Base-by-base conservation (phyloP, 2,113 vertebrate species). In the Pangasianodon gigas region DNA sequence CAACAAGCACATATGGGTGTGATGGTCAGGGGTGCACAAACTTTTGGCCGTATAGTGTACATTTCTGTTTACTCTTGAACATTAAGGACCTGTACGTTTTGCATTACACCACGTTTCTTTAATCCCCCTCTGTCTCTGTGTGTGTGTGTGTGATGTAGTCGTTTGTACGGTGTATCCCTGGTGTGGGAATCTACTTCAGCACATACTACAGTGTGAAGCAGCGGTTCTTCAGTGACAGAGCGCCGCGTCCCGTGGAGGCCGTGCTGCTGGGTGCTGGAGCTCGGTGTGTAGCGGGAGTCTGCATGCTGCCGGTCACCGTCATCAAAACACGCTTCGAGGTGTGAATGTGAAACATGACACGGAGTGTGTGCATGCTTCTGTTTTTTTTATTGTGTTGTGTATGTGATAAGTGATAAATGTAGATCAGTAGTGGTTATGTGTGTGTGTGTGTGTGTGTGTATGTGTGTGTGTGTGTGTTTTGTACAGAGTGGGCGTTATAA, bases 171-270 rank as follows among this genome's bases (percentile, higher is more conserved):
- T 98, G 98, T 90, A 98, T 99, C 93, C 98, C 98, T 0, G 98
- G 98, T 0, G 96, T 99, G 51, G 98, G 98, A 1, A 96, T 99
- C 95, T 99, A 99, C 96, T 99, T 99, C 91, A 97, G 98, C 93
- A 97, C 97, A 6, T 97, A 98, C 91, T 97, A 97, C 92, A 94
- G 95, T 14, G 92, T 97, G 90, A 98, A 98, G 95, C 97, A 99
- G 83, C 95, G 95, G 87, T 95, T 97, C 87, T 94, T 97, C 77
- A 92, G 90, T 41, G 96, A 96, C 77, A 90, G 93, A 10, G 93
- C 92, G 24, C 97, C 97, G 0, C 94, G 95, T 0, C 96, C 97
- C 26, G 11, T 97, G 83, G 96, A 97, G 89, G 97, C 97, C 0
- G 93, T 97, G 89, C 87, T 97, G 60, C 95, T 99, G 94, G 98